Conservation (phyloP, 2,888 invertebrate species). For the Yponomeuta cagnagella region DNA sequence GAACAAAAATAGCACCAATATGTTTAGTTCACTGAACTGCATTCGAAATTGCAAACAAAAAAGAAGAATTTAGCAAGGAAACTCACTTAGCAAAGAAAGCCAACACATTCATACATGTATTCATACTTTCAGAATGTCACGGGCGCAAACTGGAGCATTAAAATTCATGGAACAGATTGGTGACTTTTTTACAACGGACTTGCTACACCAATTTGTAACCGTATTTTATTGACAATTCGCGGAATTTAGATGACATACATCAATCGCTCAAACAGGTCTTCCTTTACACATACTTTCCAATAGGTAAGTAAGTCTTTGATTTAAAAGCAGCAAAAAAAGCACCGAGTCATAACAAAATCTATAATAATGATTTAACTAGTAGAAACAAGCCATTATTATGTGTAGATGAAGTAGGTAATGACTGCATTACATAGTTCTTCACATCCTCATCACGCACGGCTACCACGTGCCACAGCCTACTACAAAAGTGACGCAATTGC, state of each 20-base stretch:
- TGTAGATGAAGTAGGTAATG: background rate
- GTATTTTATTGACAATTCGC: background rate
- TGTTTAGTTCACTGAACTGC: background rate
- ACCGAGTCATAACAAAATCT: background rate
- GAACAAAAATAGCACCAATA: background rate
- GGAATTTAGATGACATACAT: background rate
- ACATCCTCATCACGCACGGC: slow-evolving; percentile 8
- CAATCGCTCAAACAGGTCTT: background rate
- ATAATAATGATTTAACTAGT: background rate
- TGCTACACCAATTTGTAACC: background rate
- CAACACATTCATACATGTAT: slow-evolving; percentile 9
- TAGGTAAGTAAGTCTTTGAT: background rate
- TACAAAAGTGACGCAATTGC: slow-evolving; percentile 3
- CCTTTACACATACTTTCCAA: background rate
- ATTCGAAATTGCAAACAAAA: background rate
- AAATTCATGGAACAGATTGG: slow-evolving; percentile 2
- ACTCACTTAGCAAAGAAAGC: slow-evolving; percentile 5
- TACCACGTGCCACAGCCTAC: slow-evolving; percentile 7
- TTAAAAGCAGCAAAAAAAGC: background rate
- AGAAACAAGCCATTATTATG: background rate
- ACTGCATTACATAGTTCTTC: background rate
- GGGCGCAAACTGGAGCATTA: background rate
- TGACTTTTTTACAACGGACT: background rate
- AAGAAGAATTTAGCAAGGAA: background rate
- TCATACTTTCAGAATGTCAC: background rate